phyloP scores from a whole-genome alignment of 2,797 vertebrate genomes.

The Falco novaeseelandiae region DNA sequence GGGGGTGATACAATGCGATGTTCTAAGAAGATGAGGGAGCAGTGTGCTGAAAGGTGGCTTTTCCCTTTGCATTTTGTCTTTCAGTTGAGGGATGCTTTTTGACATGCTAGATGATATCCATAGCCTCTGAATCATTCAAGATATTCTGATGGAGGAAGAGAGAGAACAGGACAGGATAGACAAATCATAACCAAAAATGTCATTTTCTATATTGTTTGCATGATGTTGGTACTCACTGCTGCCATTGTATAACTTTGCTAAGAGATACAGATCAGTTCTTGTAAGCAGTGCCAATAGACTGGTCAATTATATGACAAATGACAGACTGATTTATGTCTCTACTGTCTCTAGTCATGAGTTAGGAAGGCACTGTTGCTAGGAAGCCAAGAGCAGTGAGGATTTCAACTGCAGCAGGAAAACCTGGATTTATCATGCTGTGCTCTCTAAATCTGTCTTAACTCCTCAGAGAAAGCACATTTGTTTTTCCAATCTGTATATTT shows the following conservation, averaged over 20 bases:
- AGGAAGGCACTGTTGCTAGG: conserved; percentile 49
- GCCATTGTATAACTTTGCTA: neutral
- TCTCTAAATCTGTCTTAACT: neutral
- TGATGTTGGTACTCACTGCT: neutral
- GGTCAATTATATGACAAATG: neutral
- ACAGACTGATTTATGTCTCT: neutral
- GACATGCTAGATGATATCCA: neutral
- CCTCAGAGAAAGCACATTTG: neutral
- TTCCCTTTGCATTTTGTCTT: neutral
- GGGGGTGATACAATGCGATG: neutral
- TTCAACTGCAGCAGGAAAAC: neutral
- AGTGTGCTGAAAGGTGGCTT: fast-evolving
- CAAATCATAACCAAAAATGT: neutral
- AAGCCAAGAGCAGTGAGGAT: conserved; percentile 21
- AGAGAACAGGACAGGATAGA: neutral
- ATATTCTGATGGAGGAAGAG: neutral
- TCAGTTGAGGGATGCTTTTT: neutral
- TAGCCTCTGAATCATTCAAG: neutral
- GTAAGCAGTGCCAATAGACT: neutral
- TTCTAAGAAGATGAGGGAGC: neutral
- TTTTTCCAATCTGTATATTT: neutral
- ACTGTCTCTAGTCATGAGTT: neutral
- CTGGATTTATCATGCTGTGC: neutral
- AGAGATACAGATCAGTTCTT: neutral
- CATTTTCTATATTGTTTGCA: neutral